phyloP scores from a whole-genome alignment of 2,888 invertebrate genomes.

The Temnothorax unifasciatus region DNA sequence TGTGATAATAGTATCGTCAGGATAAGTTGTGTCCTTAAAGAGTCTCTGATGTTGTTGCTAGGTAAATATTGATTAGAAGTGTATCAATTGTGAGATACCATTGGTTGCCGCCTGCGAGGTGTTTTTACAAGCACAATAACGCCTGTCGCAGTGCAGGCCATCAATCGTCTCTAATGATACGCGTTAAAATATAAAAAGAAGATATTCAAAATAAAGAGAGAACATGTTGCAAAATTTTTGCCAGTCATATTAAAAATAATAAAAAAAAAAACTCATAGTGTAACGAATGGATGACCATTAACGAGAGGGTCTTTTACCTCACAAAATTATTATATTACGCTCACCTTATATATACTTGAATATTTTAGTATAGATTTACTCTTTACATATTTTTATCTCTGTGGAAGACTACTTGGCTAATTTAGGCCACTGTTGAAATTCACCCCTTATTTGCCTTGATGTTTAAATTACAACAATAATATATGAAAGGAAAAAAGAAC shows the following conservation, averaged over 20 bases:
- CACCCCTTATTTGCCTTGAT: slow-evolving; percentile 87
- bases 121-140: slow-evolving; percentile 81
- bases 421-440: slow-evolving; percentile 87
- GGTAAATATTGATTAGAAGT: slow-evolving; percentile 83
- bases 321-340: slow-evolving; percentile 85
- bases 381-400: slow-evolving; percentile 87
- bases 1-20: slow-evolving; percentile 91
- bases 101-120: slow-evolving; percentile 70
- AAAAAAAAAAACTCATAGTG: slow-evolving; percentile 75
- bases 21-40: slow-evolving; percentile 90
- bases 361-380: slow-evolving; percentile 87
- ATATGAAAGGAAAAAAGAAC: slow-evolving; percentile 75
- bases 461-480: slow-evolving; percentile 86
- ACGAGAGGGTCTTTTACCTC: slow-evolving; percentile 85
- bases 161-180: slow-evolving; percentile 78
- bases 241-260: slow-evolving; percentile 77
- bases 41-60: slow-evolving; percentile 88
- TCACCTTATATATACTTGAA: slow-evolving; percentile 86
- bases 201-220: slow-evolving; percentile 70
- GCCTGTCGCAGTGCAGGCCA: slow-evolving; percentile 63
- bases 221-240: slow-evolving; percentile 79
- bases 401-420: slow-evolving; percentile 86
- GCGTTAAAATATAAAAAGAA: slow-evolving; percentile 75
- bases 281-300: slow-evolving; percentile 82
- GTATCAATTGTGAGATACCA: slow-evolving; percentile 65